phyloP scores from a whole-genome alignment of 2,888 invertebrate genomes.

The Trisateles emortualis region DNA sequence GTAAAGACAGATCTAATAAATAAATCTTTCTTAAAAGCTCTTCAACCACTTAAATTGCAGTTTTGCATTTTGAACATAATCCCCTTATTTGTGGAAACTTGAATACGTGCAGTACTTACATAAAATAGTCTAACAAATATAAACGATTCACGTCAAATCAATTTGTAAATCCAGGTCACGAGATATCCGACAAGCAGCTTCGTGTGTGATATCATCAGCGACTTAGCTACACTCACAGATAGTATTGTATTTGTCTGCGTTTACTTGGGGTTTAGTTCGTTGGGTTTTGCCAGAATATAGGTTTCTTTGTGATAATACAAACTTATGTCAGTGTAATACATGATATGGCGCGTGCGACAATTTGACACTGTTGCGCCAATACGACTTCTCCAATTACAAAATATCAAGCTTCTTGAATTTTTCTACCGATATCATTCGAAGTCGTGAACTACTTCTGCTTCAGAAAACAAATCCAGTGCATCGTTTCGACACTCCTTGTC shows the following conservation, averaged over 20 bases:
- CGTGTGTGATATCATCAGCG: conserved; percentile 15
- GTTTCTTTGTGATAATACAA: too few species aligned
- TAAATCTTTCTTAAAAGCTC: neutral
- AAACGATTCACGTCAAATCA: conserved; percentile 15
- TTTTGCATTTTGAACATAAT: neutral
- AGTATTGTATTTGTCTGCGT: neutral
- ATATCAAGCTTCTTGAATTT: too few species aligned
- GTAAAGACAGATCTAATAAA: too few species aligned
- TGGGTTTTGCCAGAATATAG: neutral
- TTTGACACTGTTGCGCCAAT: too few species aligned
- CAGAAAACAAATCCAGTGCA: too few species aligned
- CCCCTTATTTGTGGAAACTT: neutral
- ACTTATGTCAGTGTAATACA: too few species aligned
- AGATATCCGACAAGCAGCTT: conserved; percentile 23
- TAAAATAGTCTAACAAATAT: conserved; percentile 10
- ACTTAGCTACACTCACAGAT: neutral
- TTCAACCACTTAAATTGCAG: neutral
- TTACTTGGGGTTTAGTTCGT: neutral
- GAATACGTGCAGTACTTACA: neutral
- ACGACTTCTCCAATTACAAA: too few species aligned
- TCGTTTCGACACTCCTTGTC: too few species aligned
- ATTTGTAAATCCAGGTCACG: conserved; percentile 19
- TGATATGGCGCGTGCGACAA: too few species aligned
- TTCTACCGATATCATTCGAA: too few species aligned
- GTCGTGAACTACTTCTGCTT: too few species aligned